Conservation (phyloP, 2,888 invertebrate genomes). For the Melieria picta region DNA sequence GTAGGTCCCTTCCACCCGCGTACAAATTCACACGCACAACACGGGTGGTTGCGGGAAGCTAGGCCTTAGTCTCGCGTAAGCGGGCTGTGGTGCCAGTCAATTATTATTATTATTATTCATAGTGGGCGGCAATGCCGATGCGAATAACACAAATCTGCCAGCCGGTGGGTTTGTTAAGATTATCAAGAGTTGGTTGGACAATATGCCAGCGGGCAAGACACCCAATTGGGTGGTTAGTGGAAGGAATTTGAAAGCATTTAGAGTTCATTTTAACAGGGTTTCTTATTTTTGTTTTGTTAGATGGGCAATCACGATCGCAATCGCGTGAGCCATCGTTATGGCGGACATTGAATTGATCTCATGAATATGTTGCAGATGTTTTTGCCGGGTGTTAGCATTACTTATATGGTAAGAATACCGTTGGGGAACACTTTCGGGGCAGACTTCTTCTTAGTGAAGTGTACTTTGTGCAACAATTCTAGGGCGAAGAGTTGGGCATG, state of each 20-base stretch:
- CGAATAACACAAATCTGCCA: constrained; percentile 58
- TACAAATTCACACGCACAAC: too few relatives aligned
- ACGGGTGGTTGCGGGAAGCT: too few relatives aligned
- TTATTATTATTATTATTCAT: too few relatives aligned
- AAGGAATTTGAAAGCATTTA: not conserved
- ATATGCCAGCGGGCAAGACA: constrained; percentile 68
- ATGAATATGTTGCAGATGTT: constrained; percentile 79
- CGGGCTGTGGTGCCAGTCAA: too few relatives aligned
- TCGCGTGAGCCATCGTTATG: constrained; percentile 73
- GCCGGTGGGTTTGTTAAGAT: constrained; percentile 68
- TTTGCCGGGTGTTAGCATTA: constrained; percentile 73
- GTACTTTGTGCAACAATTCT: not conserved
- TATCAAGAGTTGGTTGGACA: constrained; percentile 70
- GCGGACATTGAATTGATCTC: constrained; percentile 75
- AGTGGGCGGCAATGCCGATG: constrained; percentile 67
- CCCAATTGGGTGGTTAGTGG: constrained; percentile 76
- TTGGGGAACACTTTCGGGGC: not conserved
- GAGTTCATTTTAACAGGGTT: not conserved
- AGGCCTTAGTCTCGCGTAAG: too few relatives aligned
- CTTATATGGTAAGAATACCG: constrained; percentile 68
- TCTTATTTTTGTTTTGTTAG: constrained; percentile 57
- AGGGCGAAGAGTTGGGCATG: constrained; percentile 67
- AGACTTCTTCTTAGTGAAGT: not conserved
- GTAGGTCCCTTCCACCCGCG: too few relatives aligned
- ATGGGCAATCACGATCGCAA: constrained; percentile 78